Conservation (phyloP, 2,888 invertebrate species). For the Helleia helle region DNA sequence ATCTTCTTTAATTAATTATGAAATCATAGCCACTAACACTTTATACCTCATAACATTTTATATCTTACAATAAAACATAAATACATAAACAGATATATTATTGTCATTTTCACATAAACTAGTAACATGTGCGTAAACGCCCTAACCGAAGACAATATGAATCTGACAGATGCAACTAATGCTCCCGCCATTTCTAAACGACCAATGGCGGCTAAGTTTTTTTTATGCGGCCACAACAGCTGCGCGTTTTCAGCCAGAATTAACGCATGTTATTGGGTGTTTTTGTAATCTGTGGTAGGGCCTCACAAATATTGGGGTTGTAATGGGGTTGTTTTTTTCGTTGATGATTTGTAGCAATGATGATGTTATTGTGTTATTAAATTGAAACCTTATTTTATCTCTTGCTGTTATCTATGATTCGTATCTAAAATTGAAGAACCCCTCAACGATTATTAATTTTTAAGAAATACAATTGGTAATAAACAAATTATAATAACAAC, state of each 20-base stretch:
- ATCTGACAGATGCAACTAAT: slow-evolving; percentile 60
- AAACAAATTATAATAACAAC: too few relatives aligned
- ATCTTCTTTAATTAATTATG: too few relatives aligned
- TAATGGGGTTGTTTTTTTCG: slow-evolving; percentile 32
- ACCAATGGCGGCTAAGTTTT: slow-evolving; percentile 44
- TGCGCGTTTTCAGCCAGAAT: slow-evolving; percentile 46
- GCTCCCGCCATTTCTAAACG: slow-evolving; percentile 42
- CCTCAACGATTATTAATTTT: too few relatives aligned
- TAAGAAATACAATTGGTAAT: too few relatives aligned
- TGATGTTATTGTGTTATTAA: slow-evolving; percentile 17
- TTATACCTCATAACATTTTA: slow-evolving; percentile 9
- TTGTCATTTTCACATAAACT: slow-evolving; percentile 22
- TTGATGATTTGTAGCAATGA: slow-evolving; percentile 18
- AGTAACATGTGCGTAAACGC: slow-evolving; percentile 19
- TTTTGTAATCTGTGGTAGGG: slow-evolving; percentile 43
- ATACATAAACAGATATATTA: slow-evolving; percentile 13
- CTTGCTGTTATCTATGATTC: slow-evolving; percentile 12
- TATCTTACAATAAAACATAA: slow-evolving; percentile 9
- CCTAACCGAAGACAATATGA: slow-evolving; percentile 46
- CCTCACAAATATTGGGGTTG: slow-evolving; percentile 21
- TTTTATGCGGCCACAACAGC: slow-evolving; percentile 49
- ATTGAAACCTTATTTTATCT: slow-evolving; percentile 17
- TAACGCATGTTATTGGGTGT: slow-evolving; percentile 59
- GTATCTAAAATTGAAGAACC: too few relatives aligned
- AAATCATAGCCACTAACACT: slow-evolving; percentile 4